These are phyloP conservation scores for Marronus borbonicus DNA, from an alignment of 2,888 invertebrate genomes.

Conservation along the genomic window DNA sequence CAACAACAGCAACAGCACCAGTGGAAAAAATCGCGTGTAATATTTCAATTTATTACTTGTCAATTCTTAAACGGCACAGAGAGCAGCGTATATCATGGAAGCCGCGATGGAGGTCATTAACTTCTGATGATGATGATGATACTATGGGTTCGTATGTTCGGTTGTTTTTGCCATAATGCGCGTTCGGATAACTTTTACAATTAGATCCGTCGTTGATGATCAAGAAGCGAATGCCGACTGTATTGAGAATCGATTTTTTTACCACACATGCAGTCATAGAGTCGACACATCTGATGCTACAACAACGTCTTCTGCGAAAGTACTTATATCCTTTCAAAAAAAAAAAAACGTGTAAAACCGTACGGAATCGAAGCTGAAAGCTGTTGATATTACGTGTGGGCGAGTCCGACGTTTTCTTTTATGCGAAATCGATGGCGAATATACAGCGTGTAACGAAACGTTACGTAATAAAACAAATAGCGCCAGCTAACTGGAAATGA, in stretches of 20 bases:
- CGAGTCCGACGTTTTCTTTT: too few relatives aligned
- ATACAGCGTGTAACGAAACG: slow-evolving; percentile 18
- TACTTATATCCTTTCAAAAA: too few relatives aligned
- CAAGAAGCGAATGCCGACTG: too few relatives aligned
- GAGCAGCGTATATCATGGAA: slow-evolving; percentile 1
- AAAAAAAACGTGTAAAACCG: too few relatives aligned
- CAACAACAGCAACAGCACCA: not conserved
- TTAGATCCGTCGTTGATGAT: too few relatives aligned
- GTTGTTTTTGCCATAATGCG: slow-evolving; percentile 7
- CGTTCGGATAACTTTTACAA: too few relatives aligned
- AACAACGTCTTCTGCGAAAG: too few relatives aligned
- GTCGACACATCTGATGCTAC: too few relatives aligned
- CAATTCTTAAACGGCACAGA: slow-evolving; percentile 7
- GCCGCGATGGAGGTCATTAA: slow-evolving; percentile 4
- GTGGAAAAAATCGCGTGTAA: slow-evolving; percentile 16
- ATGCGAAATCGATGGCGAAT: not conserved
- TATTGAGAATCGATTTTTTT: too few relatives aligned
- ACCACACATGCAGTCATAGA: too few relatives aligned
- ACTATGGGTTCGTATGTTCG: slow-evolving; percentile 8
- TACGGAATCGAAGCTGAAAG: too few relatives aligned
- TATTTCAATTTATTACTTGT: slow-evolving; percentile 20
- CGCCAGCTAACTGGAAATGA: not conserved
- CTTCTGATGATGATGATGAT: slow-evolving; percentile 21
- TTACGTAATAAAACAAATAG: slow-evolving; percentile 14
- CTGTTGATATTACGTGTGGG: too few relatives aligned